Evolutionary conservation across 1,140 invertebrate genomes (phyloP), one percentile per base, ranked within the genome.

Genomic region (Bombus pascuorum): DNA sequence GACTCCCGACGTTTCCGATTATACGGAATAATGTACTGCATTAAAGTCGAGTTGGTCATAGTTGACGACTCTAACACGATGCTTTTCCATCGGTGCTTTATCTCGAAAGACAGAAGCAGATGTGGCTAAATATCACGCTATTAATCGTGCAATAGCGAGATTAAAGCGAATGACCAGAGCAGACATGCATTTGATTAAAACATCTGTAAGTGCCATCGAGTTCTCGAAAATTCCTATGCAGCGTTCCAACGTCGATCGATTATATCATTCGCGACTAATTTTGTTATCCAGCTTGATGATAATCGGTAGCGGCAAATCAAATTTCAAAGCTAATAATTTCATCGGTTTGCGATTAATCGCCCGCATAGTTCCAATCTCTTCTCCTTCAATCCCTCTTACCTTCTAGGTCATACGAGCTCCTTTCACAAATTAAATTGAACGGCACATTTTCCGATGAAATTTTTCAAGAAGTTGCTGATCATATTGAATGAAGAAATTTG

Each of bases 1-100:
- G 44, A 47, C 44, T 70, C 34, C 47, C 28, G 34, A 81, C 47
- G n/a, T 59, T 81, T 72, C 71, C 66, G 37, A 81, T 72, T 42
- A 81, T 47, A 59, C 79, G 25, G 10, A 42, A 42, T 57, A 80
- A 70, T 34, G n/a, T 80, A 47, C 39, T 9, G 66, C 34, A 32
- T 71, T 71, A 71, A 59, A 72, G 28, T 12, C 22, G 18, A 37
- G 34, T 9, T 34, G 5, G 47, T 53, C 47, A 53, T 18, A 53
- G 18, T n/a, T 25, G 47, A 75, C n/a, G 73, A 22, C 32, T 75
- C 5, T 53, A 22, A 5, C 1, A 53, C 73, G 42, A 15, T 32
- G 73, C 72, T 75, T 75, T 75, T 75, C 57, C 32, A 34, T 9
- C 22, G 32, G 2, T 22, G 10, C 2, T 10, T 10, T 3, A 32